Evolutionary conservation across 2,888 invertebrate species (phyloP), one percentile per base, ranked within the genome.

Genomic region (Dicyrtomina minuta): DNA sequence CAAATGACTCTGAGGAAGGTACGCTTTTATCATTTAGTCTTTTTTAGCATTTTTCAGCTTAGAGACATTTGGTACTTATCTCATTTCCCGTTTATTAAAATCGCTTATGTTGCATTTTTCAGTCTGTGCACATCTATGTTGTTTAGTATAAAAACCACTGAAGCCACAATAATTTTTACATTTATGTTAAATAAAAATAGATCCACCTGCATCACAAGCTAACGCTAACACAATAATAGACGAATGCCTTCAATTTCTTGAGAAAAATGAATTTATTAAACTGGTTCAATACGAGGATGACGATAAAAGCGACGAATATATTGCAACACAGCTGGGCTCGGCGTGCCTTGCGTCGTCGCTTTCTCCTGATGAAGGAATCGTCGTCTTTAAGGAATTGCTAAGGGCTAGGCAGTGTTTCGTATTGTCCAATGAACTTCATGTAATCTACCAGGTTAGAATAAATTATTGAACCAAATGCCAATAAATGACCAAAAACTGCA

Each of bases 321-420:
- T 88, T 27, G 88, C 96, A 4, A 95, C 96, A 3, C 88, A 91
- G 73, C 84, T 99, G 66, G 98, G 96, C 0, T 88, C 90, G 80
- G 99, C 98, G 20, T 94, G 97, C 80, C 84, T 98, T 24, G 86
- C 93, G 22, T 94, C 97, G 0, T 92, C 96, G 0, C 88, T 99
- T 82, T 90, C 94, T n/a, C 97, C 98, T 0, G 91, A 91, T 80
- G 96, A 98, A 81, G 96, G 94, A 0, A 84, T 97, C 10, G 86
- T 90, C 20, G 86, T 99, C 51, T 93, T 96, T 80, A 87, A 89
- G 73, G 98, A 98, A 82, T 82, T 99, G 27, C 90, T 93, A 81
- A 90, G 89, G 81, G 95, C 97, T 0, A 86, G 95, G 10, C 89
- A 90, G 78, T 91, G 92, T 80, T 90, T 99, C 80, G 95, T 95